These are phyloP conservation scores for Macaca nemestrina DNA, from an alignment of 2,113 vertebrate species.

Conservation along the genomic window DNA sequence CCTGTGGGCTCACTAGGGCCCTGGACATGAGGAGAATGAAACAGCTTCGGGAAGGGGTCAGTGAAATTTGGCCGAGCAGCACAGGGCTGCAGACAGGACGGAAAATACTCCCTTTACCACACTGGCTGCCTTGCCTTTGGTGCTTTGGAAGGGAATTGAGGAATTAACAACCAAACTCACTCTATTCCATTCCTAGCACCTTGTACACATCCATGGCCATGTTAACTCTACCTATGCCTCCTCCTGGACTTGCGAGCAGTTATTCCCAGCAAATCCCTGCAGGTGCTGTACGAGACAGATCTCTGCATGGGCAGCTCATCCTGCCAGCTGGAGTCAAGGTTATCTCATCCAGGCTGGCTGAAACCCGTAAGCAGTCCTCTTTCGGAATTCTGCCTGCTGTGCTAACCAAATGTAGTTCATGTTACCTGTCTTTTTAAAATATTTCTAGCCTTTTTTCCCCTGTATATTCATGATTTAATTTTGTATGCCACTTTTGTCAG, in stretches of 20 bases:
- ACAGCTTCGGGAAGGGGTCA: not conserved
- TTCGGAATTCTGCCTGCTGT: not conserved
- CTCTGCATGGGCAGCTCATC: not conserved
- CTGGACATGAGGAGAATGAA: not conserved
- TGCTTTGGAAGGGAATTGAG: not conserved
- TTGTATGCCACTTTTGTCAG: not conserved
- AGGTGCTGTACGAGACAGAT: not conserved
- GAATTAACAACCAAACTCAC: not conserved
- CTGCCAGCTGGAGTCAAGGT: not conserved
- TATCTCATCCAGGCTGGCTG: not conserved
- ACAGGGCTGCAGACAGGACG: not conserved
- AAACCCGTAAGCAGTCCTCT: not conserved
- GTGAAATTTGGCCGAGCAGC: not conserved
- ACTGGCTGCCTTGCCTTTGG: rapidly evolving
- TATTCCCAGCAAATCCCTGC: not conserved
- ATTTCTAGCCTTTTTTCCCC: not conserved
- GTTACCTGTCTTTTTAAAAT: not conserved
- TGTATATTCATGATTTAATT: not conserved
- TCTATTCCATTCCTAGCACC: not conserved
- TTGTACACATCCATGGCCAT: not conserved
- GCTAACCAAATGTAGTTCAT: not conserved
- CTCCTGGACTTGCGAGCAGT: not conserved
- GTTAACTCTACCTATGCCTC: not conserved
- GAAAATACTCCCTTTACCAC: not conserved
- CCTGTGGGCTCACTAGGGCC: too few relatives aligned